Percentiles rank a stretch among this genome's conserved stretches.
phyloP scores from a whole-genome alignment of 2,797 vertebrate species.

The Mus caroli region DNA sequence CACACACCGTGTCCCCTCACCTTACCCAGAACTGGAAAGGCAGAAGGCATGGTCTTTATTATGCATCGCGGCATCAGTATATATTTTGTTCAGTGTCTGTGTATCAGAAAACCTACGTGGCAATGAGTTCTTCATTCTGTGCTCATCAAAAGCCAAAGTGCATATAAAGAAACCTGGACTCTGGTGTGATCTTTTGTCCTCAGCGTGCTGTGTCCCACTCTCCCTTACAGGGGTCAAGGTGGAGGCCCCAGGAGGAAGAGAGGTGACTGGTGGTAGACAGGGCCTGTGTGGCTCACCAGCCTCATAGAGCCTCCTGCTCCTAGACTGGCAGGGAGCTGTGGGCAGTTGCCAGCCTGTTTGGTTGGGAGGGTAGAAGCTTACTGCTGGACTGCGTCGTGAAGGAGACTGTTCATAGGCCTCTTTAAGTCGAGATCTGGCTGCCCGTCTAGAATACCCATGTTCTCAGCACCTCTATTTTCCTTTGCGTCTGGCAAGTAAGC shows the following conservation, averaged over 20 bases:
- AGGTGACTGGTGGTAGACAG: not conserved
- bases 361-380: rapidly evolving
- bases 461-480: not conserved
- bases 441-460: not conserved
- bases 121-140: not conserved
- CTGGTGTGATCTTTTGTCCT: not conserved
- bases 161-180: not conserved
- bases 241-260: not conserved
- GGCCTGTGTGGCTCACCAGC: not conserved
- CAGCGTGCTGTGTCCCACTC: not conserved
- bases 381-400: rapidly evolving
- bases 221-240: not conserved
- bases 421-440: not conserved
- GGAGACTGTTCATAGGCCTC: not conserved
- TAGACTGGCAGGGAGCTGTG: not conserved
- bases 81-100: not conserved
- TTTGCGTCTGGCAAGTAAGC: not conserved
- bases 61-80: rapidly evolving
- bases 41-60: not conserved
- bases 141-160: not conserved
- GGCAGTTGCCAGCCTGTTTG: not conserved
- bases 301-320: not conserved
- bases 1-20: not conserved
- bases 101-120: not conserved
- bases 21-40: not conserved